Evolutionary conservation across 1,140 invertebrate genomes (phyloP), one percentile per base, ranked within the genome.

Genomic region (Proales similis): DNA sequence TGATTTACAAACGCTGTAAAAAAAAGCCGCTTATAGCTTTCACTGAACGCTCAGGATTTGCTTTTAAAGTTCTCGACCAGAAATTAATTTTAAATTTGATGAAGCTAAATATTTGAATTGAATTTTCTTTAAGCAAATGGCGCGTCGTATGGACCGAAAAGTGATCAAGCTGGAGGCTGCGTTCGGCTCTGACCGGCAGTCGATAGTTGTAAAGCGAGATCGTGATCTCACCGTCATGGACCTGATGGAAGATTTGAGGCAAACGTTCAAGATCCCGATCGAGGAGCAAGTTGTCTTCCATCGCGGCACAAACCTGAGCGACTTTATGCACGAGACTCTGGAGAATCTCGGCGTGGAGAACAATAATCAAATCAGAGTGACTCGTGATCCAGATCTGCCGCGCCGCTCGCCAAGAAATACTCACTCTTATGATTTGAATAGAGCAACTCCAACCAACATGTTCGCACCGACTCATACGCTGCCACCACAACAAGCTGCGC

Each of bases 111-210:
- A n/a, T n/a, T n/a, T 39, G n/a, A 11, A 32, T 30, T 32, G 45
- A 33, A 1, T 17, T 9, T 3, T 1, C 20, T 61, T 61, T 22
- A 61, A 61, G 57, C 39, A 61, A 61, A 61, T 61, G 57, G 57
- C 57, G 12, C 57, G 57, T 46, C 57, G 57, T 14, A 45, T 45
- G 39, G 57, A 61, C 39, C 36, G 57, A 45, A 61, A 61, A 46
- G 57, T 61, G n/a, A 46, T 61, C 22, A 61, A 61, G 26, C 24
- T 61, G 3, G 57, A 61, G 26, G 57, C 57, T 20, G 57, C 57
- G 7, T 61, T 33, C 29, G 57, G 57, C 33, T 61, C 57, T 1
- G 39, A 61, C 11, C n/a, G 57, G 12, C 39, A 61, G 17, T 45
- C 36, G n/a, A 32, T 61, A 14, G 39, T 61, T 7, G 42, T 61